Percentiles rank a stretch among this genome's conserved stretches.
Evolutionary conservation across 2,888 invertebrate species (phyloP).

Genomic region (Ectemnius lituratus): DNA sequence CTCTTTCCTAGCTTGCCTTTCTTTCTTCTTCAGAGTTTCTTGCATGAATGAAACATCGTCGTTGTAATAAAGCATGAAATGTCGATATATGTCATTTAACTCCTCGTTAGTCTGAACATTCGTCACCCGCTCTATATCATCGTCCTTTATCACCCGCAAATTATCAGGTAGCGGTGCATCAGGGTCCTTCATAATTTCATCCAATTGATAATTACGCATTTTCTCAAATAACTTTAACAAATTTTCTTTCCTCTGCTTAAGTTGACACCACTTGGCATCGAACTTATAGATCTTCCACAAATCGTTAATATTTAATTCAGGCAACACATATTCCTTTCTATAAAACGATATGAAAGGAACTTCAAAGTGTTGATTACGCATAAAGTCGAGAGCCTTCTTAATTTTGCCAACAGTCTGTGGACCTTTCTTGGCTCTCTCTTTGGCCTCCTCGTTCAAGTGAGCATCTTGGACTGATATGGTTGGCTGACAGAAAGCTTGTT

Average conservation of each 20-base stretch:
- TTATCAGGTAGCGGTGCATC: conserved; percentile 92
- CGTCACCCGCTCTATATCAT: conserved; percentile 89
- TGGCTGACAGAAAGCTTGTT: conserved; percentile 92
- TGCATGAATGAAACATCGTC: conserved; percentile 91
- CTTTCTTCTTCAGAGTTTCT: conserved; percentile 84
- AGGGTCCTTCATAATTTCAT: conserved; percentile 88
- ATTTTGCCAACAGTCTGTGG: conserved; percentile 91
- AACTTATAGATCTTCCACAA: conserved; percentile 98
- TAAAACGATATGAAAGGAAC: conserved; percentile 99
- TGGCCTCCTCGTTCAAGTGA: conserved; percentile 79
- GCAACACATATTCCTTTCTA: conserved; percentile 97
- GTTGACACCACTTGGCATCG: conserved; percentile 97
- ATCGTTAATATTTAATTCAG: conserved; percentile 95
- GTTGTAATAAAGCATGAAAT: conserved; percentile 95
- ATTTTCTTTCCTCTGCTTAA: conserved; percentile 90
- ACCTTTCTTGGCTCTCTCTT: conserved; percentile 82
- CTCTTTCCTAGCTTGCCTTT: conserved; percentile 82
- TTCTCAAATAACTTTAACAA: conserved; percentile 90
- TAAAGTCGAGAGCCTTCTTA: conserved; percentile 95
- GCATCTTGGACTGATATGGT: conserved; percentile 89
- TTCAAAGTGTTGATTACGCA: conserved; percentile 96
- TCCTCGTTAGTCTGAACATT: conserved; percentile 93
- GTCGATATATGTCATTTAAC: conserved; percentile 93
- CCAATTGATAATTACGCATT: conserved; percentile 94
- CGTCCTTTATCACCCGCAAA: conserved; percentile 89